Conservation (phyloP, 2,888 invertebrate species). For the Galerucella calmariensis region DNA sequence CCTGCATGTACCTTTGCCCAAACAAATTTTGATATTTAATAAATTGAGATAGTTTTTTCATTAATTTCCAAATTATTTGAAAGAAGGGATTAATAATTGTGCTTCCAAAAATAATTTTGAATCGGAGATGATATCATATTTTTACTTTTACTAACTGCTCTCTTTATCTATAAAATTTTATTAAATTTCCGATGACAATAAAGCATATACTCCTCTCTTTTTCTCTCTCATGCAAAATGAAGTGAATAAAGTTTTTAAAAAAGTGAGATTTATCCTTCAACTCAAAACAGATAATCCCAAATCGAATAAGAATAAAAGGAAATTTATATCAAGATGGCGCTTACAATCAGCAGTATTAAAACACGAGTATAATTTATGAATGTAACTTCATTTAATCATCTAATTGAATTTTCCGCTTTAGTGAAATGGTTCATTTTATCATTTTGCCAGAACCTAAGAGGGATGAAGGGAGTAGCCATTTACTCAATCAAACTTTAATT, state of each 20-base stretch:
- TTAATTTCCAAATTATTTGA: too few relatives aligned
- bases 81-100: too few relatives aligned
- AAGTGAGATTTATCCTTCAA: not conserved
- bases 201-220: too few relatives aligned
- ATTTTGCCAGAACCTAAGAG: slow-evolving; percentile 37
- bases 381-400: slow-evolving; percentile 50
- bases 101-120: too few relatives aligned
- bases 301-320: not conserved
- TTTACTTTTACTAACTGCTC: too few relatives aligned
- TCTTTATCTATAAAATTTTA: too few relatives aligned
- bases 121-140: too few relatives aligned
- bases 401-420: slow-evolving; percentile 48
- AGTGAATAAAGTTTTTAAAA: not conserved
- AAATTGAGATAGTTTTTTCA: too few relatives aligned
- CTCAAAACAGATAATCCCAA: not conserved
- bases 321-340: slow-evolving; percentile 22
- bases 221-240: not conserved
- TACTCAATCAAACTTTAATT: slow-evolving; percentile 56
- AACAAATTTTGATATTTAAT: too few relatives aligned
- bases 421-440: slow-evolving; percentile 46
- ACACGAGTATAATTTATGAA: slow-evolving; percentile 44
- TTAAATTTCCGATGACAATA: too few relatives aligned
- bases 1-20: too few relatives aligned
- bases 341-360: slow-evolving; percentile 40
- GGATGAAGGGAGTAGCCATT: slow-evolving; percentile 47